Percentiles rank a stretch among this genome's conserved stretches.
These are phyloP conservation scores for Falco columbarius DNA, from an alignment of 2,797 vertebrate genomes.

Conservation along the genomic window DNA sequence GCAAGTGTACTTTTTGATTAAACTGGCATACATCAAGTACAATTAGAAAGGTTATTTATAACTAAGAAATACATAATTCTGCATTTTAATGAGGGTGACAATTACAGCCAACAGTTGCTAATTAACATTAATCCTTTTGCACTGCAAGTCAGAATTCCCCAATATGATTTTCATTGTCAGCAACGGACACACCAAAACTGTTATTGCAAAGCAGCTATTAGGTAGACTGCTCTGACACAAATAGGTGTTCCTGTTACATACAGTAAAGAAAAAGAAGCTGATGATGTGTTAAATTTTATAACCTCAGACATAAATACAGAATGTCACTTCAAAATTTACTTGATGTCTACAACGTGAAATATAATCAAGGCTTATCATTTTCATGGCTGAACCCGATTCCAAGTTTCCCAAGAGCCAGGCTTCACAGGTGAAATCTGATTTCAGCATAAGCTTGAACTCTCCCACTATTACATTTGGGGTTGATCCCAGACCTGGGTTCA, in stretches of 20 bases:
- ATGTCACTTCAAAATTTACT: slow-evolving; percentile 48
- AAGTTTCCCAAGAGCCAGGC: slow-evolving; percentile 9
- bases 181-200: slow-evolving; percentile 41
- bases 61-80: slow-evolving; percentile 81
- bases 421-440: slow-evolving; percentile 50
- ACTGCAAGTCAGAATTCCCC: slow-evolving; percentile 63
- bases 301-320: slow-evolving; percentile 42
- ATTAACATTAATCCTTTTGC: slow-evolving; percentile 78
- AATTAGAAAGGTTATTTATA: slow-evolving; percentile 84
- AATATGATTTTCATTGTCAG: slow-evolving; percentile 58
- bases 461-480: slow-evolving; percentile 27
- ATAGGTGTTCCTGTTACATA: not conserved
- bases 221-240: not conserved
- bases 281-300: slow-evolving; percentile 45
- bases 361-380: slow-evolving; percentile 27
- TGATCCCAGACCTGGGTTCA: not conserved
- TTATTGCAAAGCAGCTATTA: not conserved
- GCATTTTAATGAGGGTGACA: slow-evolving; percentile 78
- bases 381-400: not conserved
- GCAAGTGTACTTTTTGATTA: slow-evolving; percentile 81
- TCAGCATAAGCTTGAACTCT: slow-evolving; percentile 1
- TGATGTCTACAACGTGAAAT: slow-evolving; percentile 8
- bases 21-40: slow-evolving; percentile 82
- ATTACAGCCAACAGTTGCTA: slow-evolving; percentile 77
- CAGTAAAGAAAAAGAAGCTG: slow-evolving; percentile 9